Base-by-base conservation (phyloP, 2,113 vertebrate species). In the Dissostichus mawsoni region DNA sequence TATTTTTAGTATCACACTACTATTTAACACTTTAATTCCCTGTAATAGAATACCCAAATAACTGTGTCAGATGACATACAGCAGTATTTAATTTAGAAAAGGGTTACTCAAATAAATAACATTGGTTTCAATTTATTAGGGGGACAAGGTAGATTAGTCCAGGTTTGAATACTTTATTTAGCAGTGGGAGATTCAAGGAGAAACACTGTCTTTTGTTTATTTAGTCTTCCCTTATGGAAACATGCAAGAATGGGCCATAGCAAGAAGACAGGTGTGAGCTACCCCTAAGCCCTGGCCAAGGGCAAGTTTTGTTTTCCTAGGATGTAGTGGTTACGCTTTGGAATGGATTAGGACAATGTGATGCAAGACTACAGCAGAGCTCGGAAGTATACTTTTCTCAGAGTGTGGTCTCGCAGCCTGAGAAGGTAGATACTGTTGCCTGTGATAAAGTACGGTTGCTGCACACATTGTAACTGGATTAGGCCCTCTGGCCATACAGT, bases 261-360 rank as follows among this genome's bases (percentile, higher is more conserved):
- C 48, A 67, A 80, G 73, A 14, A 83, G 78, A 87, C 84, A 92
- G 90, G 88, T 89, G 82, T 58, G 85, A 86, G 84, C 61, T 86
- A 18, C 69, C 78, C 82, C 61, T 86, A 65, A 83, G 88, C 83
- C 76, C 41, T 86, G 89, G 90, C 85, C 87, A 87, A 90, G 90
- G 89, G 85, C 86, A 79, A 86, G 23, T 84, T 92, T 91, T 89
- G 87, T 92, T 92, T 89, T 83, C 69, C 70, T 63, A 81, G 74
- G 80, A 87, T 90, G 89, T 83, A 72, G 83, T 66, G 76, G 89
- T 74, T 87, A 82, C 62, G 64, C 88, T 88, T 87, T 81, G 82
- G 84, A 90, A 90, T 80, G 90, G 91, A 93, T 94, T 89, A 90
- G 74, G 70, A 83, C 76, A 80, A 87, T 45, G 67, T 87, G 89